Conservation (phyloP, 2,888 invertebrate species). For the Andrena haemorrhoa region DNA sequence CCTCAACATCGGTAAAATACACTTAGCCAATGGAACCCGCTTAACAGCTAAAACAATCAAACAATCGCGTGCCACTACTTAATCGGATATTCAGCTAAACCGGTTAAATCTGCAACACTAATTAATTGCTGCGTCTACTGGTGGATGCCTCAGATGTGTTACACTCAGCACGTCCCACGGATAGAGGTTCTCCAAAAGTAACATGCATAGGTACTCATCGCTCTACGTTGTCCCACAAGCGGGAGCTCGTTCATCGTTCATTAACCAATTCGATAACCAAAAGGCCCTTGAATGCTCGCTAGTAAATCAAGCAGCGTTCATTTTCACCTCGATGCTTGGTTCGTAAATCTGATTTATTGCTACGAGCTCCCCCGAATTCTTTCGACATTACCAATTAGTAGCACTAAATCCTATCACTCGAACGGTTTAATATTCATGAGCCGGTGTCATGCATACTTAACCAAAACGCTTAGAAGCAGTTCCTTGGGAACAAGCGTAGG, state of each 20-base stretch:
- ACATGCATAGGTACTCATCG: background rate
- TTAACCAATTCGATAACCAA: slow-evolving; percentile 16
- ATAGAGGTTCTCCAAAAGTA: background rate
- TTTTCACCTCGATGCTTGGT: background rate
- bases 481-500: slow-evolving; percentile 13
- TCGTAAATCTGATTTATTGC: background rate
- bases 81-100: slow-evolving; percentile 20
- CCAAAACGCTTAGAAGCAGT: slow-evolving; percentile 14
- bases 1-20: background rate
- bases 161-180: background rate
- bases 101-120: slow-evolving; percentile 10
- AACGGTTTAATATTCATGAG: slow-evolving; percentile 44
- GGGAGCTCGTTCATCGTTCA: background rate
- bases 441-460: slow-evolving; percentile 35
- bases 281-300: background rate
- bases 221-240: background rate
- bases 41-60: background rate
- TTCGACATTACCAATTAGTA: slow-evolving; percentile 28
- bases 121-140: background rate
- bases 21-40: no score
- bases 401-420: background rate
- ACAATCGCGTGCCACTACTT: slow-evolving; percentile 15
- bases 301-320: background rate
- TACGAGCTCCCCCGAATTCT: slow-evolving; percentile 1
- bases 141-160: background rate